These are phyloP conservation scores for Callipepla californica DNA, from an alignment of 2,113 vertebrate genomes.

Conservation along the genomic window DNA sequence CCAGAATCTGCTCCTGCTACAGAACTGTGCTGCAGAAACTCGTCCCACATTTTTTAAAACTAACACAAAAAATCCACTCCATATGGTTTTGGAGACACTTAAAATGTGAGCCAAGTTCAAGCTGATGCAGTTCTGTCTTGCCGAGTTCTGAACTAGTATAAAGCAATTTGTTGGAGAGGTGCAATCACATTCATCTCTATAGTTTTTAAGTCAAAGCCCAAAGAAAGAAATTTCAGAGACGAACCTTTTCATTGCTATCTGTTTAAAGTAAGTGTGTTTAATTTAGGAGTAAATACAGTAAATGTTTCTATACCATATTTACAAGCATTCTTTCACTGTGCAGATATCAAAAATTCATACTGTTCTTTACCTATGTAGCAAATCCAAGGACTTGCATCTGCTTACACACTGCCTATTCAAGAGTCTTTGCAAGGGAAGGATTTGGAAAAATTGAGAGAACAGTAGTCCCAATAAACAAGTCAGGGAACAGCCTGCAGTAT, in stretches of 20 bases:
- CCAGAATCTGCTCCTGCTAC: slow-evolving; percentile 28
- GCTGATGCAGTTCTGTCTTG: not conserved
- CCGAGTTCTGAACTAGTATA: slow-evolving; percentile 16
- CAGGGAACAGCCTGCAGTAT: not conserved
- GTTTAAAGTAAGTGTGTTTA: not conserved
- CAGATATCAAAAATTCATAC: not conserved
- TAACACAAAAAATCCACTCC: slow-evolving; percentile 16
- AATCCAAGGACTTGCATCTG: not conserved
- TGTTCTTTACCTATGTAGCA: not conserved
- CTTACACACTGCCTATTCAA: not conserved
- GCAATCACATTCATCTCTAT: not conserved
- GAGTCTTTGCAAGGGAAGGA: slow-evolving; percentile 14
- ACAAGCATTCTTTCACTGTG: not conserved
- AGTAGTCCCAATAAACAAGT: slow-evolving; percentile 12
- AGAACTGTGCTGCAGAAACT: not conserved
- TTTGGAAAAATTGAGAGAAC: not conserved
- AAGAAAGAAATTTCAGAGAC: not conserved
- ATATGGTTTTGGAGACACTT: slow-evolving; percentile 19
- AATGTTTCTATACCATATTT: not conserved
- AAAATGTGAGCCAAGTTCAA: slow-evolving; percentile 40
- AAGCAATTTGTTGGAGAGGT: slow-evolving; percentile 15
- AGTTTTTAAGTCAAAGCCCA: slow-evolving; percentile 14
- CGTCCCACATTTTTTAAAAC: slow-evolving; percentile 26
- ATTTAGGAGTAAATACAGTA: not conserved
- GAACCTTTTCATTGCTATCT: not conserved